Percentiles rank a stretch among this genome's conserved stretches.
These are phyloP conservation scores for Puma concolor DNA, from an alignment of 2,113 vertebrate genomes.

Conservation along the genomic window DNA sequence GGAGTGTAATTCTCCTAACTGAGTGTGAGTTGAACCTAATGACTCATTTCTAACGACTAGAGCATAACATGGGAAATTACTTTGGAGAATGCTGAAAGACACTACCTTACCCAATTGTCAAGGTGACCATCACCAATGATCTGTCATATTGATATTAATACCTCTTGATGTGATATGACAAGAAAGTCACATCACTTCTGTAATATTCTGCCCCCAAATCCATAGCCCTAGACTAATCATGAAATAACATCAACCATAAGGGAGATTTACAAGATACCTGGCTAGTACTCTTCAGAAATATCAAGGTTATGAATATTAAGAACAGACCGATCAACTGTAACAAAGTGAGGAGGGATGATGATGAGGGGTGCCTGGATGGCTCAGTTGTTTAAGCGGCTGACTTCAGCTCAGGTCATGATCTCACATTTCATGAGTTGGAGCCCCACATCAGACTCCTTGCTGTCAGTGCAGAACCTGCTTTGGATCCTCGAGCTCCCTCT, in stretches of 20 bases:
- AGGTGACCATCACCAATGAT: neutral
- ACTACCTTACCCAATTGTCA: neutral
- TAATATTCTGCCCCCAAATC: neutral
- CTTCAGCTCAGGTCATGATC: too few species aligned
- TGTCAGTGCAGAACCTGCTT: too few species aligned
- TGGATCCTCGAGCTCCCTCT: too few species aligned
- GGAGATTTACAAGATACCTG: neutral
- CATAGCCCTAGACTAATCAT: neutral
- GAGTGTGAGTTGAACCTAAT: neutral
- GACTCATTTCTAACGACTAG: neutral
- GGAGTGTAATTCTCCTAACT: too few species aligned
- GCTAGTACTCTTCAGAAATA: neutral
- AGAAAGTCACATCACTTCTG: neutral
- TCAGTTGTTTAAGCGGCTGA: too few species aligned
- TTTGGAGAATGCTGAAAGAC: neutral
- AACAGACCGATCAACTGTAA: neutral
- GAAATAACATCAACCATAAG: neutral
- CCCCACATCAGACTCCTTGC: too few species aligned
- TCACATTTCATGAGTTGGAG: too few species aligned
- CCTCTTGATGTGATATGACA: neutral
- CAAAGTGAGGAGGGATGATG: neutral
- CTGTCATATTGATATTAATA: neutral
- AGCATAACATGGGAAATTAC: neutral
- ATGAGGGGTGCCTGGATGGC: too few species aligned
- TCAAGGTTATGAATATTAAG: neutral